Evolutionary conservation across 2,113 vertebrate species (phyloP).

Genomic region (Hyperopisus bebe): DNA sequence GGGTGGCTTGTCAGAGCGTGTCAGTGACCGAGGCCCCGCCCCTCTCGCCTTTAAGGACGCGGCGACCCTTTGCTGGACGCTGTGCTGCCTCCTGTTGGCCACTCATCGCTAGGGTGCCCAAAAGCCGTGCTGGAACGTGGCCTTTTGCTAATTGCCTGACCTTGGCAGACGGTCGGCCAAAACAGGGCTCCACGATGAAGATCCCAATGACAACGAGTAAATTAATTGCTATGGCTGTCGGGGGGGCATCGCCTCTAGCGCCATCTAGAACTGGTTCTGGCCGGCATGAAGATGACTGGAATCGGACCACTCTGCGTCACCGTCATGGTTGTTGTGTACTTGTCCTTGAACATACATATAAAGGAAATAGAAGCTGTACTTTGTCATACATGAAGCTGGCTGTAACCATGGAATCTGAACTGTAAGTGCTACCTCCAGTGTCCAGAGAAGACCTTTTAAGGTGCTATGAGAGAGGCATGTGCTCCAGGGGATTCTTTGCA

Average conservation of each 20-base stretch:
- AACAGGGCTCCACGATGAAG: not conserved
- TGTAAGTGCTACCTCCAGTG: not conserved
- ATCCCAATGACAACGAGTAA: not conserved
- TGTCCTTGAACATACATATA: not conserved
- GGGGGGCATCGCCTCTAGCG: not conserved
- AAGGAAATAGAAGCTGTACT: not conserved
- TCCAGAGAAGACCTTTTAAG: not conserved
- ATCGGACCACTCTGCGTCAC: not conserved
- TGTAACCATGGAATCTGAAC: not conserved
- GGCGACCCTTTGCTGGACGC: not conserved
- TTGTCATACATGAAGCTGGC: not conserved
- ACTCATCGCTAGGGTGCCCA: not conserved
- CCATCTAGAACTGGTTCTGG: not conserved
- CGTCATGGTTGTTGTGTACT: not conserved
- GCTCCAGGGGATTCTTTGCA: not conserved
- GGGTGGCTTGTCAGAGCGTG: not conserved
- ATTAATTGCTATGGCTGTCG: not conserved
- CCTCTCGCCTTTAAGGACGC: not conserved
- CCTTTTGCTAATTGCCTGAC: not conserved
- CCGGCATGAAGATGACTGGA: not conserved
- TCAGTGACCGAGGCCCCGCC: not conserved
- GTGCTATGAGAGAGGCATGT: not conserved
- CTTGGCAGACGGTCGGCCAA: not conserved
- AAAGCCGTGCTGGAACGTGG: not conserved
- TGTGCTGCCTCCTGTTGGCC: not conserved